phyloP scores from a whole-genome alignment of 2,888 invertebrate species.

The Drosophila sordidula region DNA sequence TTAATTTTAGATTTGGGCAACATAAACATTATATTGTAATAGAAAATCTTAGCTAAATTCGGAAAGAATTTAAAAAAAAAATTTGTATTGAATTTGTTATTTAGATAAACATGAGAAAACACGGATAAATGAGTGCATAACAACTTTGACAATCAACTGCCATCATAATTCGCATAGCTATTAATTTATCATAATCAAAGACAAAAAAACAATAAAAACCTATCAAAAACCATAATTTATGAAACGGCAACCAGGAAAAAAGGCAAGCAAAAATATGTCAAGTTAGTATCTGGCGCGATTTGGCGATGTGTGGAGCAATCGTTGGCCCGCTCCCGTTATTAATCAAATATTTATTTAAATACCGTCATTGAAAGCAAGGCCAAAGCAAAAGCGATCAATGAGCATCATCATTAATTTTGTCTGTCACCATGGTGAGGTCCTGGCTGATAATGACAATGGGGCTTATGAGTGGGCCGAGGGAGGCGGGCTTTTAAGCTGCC shows the following conservation, averaged over 20 bases:
- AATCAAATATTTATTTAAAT: constrained; percentile 79
- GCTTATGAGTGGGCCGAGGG: constrained; percentile 19
- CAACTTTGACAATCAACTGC: constrained; percentile 13
- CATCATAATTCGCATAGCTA: constrained; percentile 6
- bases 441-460: constrained; percentile 60
- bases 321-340: constrained; percentile 48
- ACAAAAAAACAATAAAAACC: constrained; percentile 66
- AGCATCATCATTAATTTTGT: constrained; percentile 71
- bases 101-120: not conserved
- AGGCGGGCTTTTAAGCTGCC: not conserved
- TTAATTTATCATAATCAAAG: constrained; percentile 70
- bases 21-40: no score
- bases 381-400: constrained; percentile 44
- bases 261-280: constrained; percentile 43
- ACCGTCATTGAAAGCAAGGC: constrained; percentile 29
- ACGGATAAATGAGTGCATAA: constrained; percentile 12
- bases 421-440: constrained; percentile 57
- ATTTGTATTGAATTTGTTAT: no score
- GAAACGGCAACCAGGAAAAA: constrained; percentile 25
- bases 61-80: no score
- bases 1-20: no score
- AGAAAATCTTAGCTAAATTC: no score
- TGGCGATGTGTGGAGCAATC: constrained; percentile 4
- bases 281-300: constrained; percentile 42
- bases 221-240: constrained; percentile 65